Percentiles rank a stretch among this genome's conserved stretches.
Conservation (phyloP, 2,797 vertebrate species). For the Neosilurus hyrtlii region DNA sequence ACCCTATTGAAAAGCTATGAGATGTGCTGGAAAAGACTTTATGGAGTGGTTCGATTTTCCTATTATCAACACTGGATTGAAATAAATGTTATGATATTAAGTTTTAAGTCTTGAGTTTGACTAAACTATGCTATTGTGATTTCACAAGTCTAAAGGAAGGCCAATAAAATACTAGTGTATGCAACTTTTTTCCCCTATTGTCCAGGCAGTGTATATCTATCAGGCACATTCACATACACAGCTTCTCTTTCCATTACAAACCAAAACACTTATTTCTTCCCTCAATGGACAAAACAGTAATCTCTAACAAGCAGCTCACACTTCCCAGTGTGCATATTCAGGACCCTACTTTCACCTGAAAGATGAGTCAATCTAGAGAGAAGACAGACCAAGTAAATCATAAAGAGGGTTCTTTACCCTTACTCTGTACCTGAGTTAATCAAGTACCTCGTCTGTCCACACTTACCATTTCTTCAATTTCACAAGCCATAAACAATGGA, state of each 20-base stretch:
- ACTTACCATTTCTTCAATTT: background rate
- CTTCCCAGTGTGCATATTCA: slow-evolving; percentile 32
- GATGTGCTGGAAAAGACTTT: no score
- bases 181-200: no score
- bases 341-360: slow-evolving; percentile 6
- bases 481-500: background rate
- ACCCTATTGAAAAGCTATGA: no score
- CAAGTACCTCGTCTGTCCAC: background rate
- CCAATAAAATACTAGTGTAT: no score
- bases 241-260: background rate
- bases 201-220: no score
- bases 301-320: slow-evolving; percentile 25
- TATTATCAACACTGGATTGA: no score
- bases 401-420: background rate
- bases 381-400: slow-evolving; percentile 30
- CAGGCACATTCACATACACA: background rate
- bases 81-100: no score
- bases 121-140: no score
- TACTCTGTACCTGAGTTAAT: background rate
- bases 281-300: background rate
- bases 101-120: no score
- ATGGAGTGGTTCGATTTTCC: no score
- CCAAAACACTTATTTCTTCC: background rate
- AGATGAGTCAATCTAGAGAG: slow-evolving; percentile 10
- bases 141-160: no score